These are phyloP conservation scores for Amphipoea lucens DNA, from an alignment of 2,888 invertebrate species.

Conservation along the genomic window DNA sequence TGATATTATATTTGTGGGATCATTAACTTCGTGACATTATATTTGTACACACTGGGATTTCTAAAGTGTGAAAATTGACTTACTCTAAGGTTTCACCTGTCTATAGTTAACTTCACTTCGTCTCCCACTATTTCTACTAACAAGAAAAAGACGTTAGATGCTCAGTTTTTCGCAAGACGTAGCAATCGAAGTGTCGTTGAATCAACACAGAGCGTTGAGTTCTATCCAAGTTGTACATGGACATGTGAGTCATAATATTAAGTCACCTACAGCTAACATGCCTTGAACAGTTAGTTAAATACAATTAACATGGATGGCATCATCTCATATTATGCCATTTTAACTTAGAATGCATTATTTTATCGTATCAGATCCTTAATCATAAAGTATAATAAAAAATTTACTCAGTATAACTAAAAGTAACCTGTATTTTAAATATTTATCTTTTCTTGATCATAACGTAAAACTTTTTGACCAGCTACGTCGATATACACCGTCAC, in stretches of 20 bases:
- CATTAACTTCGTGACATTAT: constrained; percentile 13
- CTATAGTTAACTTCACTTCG: constrained; percentile 28
- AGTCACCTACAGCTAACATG: constrained; percentile 50
- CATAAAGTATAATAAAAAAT: background rate
- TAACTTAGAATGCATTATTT: constrained; percentile 11
- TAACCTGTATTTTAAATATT: background rate
- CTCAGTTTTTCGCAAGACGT: constrained; percentile 28
- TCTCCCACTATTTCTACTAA: constrained; percentile 23
- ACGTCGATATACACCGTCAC: constrained; percentile 24
- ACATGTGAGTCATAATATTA: constrained; percentile 59
- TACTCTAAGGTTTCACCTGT: constrained; percentile 26
- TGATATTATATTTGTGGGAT: constrained; percentile 25
- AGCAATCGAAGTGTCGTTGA: constrained; percentile 32
- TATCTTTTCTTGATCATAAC: background rate
- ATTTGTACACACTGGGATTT: constrained; percentile 24
- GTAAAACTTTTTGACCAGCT: constrained; percentile 5
- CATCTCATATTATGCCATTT: constrained; percentile 29
- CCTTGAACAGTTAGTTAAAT: constrained; percentile 54
- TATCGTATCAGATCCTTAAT: background rate
- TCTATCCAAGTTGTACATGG: constrained; percentile 41
- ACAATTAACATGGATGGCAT: constrained; percentile 68
- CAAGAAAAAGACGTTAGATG: constrained; percentile 16
- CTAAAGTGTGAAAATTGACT: constrained; percentile 36
- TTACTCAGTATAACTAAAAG: background rate
- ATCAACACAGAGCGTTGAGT: constrained; percentile 33